These are phyloP conservation scores for Montipora foliosa DNA, from an alignment of 64 coral and sea anemone genomes.

Conservation along the genomic window DNA sequence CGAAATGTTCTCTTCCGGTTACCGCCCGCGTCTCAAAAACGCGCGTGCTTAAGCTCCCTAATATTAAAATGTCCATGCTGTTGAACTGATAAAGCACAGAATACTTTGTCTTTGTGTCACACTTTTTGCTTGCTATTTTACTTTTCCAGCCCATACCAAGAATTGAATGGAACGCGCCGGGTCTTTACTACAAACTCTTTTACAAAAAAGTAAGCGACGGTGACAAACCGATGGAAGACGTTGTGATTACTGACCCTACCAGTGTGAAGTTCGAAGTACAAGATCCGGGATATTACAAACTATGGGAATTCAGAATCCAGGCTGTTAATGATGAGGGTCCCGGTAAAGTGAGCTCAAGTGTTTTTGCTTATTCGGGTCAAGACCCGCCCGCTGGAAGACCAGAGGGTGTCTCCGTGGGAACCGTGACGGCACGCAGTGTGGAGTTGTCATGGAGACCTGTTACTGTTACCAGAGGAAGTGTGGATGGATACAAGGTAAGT, in stretches of 20 bases:
- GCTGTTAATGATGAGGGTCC: conserved; percentile 41
- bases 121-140: neutral
- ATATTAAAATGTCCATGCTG: no score
- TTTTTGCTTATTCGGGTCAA: conserved; percentile 76
- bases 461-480: conserved; percentile 35
- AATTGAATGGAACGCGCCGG: conserved; percentile 55
- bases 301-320: conserved; percentile 77
- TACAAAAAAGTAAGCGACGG: neutral
- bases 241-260: neutral
- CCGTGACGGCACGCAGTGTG: conserved; percentile 37
- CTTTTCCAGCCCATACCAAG: conserved; percentile 61
- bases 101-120: no score
- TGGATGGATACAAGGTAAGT: conserved; percentile 80
- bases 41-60: no score
- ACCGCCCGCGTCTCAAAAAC: no score
- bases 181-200: conserved; percentile 17
- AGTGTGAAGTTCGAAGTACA: neutral
- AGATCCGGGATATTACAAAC: conserved; percentile 59
- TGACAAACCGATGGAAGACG: neutral
- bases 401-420: neutral
- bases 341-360: conserved; percentile 30
- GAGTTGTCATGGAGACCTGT: conserved; percentile 71
- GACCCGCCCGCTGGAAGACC: conserved; percentile 58
- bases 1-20: no score
- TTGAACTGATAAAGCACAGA: no score